Percentiles rank a stretch among this genome's conserved stretches.
phyloP scores from a whole-genome alignment of 30 jellyfish, hydroid and myxozoan species.

The Aurelia aurita region DNA sequence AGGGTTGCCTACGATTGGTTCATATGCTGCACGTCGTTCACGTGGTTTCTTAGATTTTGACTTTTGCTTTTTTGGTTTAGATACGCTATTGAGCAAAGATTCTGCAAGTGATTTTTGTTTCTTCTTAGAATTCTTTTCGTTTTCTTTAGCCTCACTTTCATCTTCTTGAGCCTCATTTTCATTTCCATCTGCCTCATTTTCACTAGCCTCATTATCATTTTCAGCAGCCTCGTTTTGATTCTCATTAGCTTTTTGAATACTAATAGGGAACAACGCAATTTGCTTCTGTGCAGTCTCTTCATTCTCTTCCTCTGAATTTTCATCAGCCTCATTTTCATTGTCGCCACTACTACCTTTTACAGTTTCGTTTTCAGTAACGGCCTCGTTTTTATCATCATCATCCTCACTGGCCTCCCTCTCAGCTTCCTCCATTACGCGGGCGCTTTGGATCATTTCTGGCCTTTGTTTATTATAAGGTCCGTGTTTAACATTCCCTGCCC shows the following conservation, averaged over 20 bases:
- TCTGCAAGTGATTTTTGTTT: not conserved
- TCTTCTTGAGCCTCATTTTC: not conserved
- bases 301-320: conserved; percentile 1
- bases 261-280: not conserved
- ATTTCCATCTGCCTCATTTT: not conserved
- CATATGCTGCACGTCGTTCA: conserved; percentile 20
- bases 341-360: not conserved
- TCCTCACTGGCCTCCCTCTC: not conserved
- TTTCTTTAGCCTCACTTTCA: not conserved
- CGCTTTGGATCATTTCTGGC: not conserved
- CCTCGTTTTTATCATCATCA: not conserved
- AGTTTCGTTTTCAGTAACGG: not conserved
- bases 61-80: not conserved
- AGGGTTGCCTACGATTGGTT: conserved; percentile 72
- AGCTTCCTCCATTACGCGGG: conserved; percentile 1
- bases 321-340: conserved; percentile 1
- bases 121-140: not conserved
- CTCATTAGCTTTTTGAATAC: not conserved
- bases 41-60: conserved; percentile 19
- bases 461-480: conserved; percentile 2
- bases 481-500: conserved; percentile 25
- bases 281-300: not conserved
- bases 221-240: not conserved
- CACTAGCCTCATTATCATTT: conserved; percentile 35
- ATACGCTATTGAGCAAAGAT: not conserved